Base-by-base conservation (phyloP, 2,888 invertebrate species). In the Cylindroiulus punctatus region DNA sequence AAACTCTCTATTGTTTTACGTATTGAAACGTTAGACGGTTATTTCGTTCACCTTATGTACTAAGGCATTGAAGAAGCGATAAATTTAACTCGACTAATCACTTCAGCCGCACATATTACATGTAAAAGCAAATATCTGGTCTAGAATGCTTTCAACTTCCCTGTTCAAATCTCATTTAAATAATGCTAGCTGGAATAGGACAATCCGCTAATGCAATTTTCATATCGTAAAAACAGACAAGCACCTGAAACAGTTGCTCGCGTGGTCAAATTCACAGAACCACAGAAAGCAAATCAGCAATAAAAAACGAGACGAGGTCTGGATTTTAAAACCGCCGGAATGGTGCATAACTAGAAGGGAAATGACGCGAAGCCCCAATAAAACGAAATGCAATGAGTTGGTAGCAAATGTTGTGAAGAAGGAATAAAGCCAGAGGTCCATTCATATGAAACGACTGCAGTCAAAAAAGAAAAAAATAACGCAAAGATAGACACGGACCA, bases 251-350 rank as follows among this genome's bases (percentile, higher is more conserved):
- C 52, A 52, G 52, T 52, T 52, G 14, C 52, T 52, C 1, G 52
- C 52, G 52, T 52, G 52, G 52, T 52, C 52, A 52, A 52, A 52
- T 52, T 4, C 52, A 19, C n/a, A 52, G 52, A 52, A 19, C n/a
- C 52, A n/a, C 52, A n/a, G n/a, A n/a, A 52, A 52, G 52, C 52
- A 52, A 52, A 52, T 4, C 52, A 52, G n/a, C n/a, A 52, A 52
- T 52, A 52, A 52, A 52, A 52, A 52, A n/a, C n/a, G 52, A 52
- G 52, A 52, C 52, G 52, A 52, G 52, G 52, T 52, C n/a, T 52
- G n/a, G 52, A n/a, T 52, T 52, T 52, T 52, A 52, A 52, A 52
- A 52, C 52, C 52, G 52, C n/a, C 12, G n/a, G 52, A 52, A 52
- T 52, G n/a, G 52, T n/a, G 52, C 52, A 52, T 52, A 52, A 52